Conservation (phyloP, 2,888 invertebrate species). For the Lepidocyrtoides sp. region DNA sequence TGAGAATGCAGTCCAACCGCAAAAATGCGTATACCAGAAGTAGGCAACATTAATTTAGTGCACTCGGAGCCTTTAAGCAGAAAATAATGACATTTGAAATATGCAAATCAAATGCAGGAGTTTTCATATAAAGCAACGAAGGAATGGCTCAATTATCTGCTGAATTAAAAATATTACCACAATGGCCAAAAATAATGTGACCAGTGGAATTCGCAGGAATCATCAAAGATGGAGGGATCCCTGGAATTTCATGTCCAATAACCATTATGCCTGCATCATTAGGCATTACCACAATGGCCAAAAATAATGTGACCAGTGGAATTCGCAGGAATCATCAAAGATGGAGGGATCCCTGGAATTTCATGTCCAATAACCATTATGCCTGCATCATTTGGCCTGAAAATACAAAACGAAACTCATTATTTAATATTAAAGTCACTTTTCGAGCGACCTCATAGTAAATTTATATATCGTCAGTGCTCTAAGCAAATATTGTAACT, state of each 20-base stretch:
- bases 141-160: too few relatives aligned
- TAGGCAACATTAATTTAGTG: slow-evolving; percentile 46
- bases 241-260: slow-evolving; percentile 47
- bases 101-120: too few relatives aligned
- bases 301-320: slow-evolving; percentile 34
- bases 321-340: slow-evolving; percentile 54
- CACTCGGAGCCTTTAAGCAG: slow-evolving; percentile 40
- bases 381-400: slow-evolving; percentile 51
- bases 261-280: neutral
- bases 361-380: slow-evolving; percentile 41
- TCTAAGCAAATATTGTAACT: too few relatives aligned
- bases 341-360: slow-evolving; percentile 49
- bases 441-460: too few relatives aligned
- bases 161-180: too few relatives aligned
- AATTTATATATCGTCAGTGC: too few relatives aligned
- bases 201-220: slow-evolving; percentile 41
- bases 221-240: slow-evolving; percentile 45
- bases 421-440: neutral
- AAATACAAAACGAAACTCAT: neutral
- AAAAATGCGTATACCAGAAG: slow-evolving; percentile 29
- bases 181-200: slow-evolving; percentile 59
- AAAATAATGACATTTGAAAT: too few relatives aligned
- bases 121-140: too few relatives aligned
- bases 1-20: slow-evolving; percentile 43
- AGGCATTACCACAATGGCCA: slow-evolving; percentile 67